phyloP scores from a whole-genome alignment of 2,888 invertebrate genomes.

The Drosophila aldrichi region DNA sequence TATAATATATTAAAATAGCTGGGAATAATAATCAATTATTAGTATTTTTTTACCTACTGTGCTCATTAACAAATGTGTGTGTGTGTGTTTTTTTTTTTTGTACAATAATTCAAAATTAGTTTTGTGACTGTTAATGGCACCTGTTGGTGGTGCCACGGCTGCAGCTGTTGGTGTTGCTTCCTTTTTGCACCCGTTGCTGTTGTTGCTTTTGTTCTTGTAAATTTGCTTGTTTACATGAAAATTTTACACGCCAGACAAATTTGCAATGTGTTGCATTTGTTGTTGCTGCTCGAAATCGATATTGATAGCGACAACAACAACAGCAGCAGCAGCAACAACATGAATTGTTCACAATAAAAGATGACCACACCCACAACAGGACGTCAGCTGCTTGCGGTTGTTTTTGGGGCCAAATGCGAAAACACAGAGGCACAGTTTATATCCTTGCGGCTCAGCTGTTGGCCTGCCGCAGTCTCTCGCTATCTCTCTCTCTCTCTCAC shows the following conservation, averaged over 20 bases:
- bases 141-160: conserved; percentile 45
- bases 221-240: conserved; percentile 69
- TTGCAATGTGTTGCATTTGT: conserved; percentile 32
- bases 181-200: conserved; percentile 2
- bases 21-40: neutral
- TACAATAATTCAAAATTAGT: conserved; percentile 44
- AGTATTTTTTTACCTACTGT: neutral
- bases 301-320: conserved; percentile 14
- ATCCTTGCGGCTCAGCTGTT: conserved; percentile 30
- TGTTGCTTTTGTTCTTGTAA: conserved; percentile 51
- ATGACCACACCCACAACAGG: conserved; percentile 25
- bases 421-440: conserved; percentile 29
- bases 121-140: conserved; percentile 28
- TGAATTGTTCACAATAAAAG: conserved; percentile 18
- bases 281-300: conserved; percentile 30
- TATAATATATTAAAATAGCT: neutral
- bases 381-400: conserved; percentile 35
- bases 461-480: neutral
- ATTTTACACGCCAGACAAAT: conserved; percentile 65
- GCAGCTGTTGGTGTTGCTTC: conserved; percentile 5
- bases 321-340: neutral
- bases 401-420: conserved; percentile 10
- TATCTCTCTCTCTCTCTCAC: neutral
- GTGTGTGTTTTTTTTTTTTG: neutral
- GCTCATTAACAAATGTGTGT: neutral